A percentile compares a stretch with the other conserved stretches of the same genome.
Evolutionary conservation across 2,113 vertebrate species (phyloP).

Genomic region (Azemiops feae): DNA sequence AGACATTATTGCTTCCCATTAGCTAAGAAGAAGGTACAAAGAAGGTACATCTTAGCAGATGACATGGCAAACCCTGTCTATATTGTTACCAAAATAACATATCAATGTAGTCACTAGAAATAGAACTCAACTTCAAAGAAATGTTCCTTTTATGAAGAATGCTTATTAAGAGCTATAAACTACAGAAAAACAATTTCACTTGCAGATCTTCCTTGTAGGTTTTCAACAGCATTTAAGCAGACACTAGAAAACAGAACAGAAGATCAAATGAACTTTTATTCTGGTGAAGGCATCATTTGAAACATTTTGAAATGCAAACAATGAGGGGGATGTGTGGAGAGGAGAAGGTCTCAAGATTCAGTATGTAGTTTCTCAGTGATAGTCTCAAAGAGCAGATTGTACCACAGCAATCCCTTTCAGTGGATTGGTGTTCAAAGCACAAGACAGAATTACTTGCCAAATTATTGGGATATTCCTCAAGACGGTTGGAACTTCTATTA

Average conservation of each 20-base stretch:
- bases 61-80: neutral
- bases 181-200: too few relatives aligned
- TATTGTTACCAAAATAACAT: neutral
- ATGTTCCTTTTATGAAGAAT: neutral
- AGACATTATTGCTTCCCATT: neutral
- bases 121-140: neutral
- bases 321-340: neutral
- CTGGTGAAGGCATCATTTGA: neutral
- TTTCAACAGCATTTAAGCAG: neutral
- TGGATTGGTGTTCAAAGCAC: neutral
- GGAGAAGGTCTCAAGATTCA: neutral
- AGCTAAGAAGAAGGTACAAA: neutral
- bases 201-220: neutral
- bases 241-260: neutral
- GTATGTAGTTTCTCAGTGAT: neutral
- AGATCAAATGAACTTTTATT: neutral
- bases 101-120: neutral
- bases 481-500: neutral
- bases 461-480: neutral
- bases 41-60: neutral
- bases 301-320: neutral
- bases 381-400: neutral
- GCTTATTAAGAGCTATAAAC: neutral
- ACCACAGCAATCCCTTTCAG: neutral
- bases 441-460: neutral